A percentile compares a stretch with the other conserved stretches of the same genome.
Conservation (phyloP, 2,888 invertebrate genomes). For the Sphecodes monilicornis region DNA sequence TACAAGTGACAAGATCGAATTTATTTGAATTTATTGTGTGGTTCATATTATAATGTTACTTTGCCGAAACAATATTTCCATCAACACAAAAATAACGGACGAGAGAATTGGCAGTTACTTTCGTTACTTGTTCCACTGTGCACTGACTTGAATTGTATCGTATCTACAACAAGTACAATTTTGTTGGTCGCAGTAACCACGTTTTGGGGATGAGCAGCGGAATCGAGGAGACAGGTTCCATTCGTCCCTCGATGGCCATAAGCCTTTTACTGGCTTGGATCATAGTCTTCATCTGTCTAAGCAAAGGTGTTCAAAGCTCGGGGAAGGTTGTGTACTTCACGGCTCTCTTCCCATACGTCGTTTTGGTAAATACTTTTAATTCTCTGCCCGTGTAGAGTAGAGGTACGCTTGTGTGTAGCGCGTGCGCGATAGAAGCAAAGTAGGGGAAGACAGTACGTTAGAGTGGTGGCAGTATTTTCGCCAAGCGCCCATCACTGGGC, state of each 20-base stretch:
- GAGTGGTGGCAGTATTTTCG: no score
- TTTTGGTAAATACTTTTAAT: slow-evolving; percentile 87
- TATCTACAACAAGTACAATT: not conserved
- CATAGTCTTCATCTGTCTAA: slow-evolving; percentile 91
- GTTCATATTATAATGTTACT: no score
- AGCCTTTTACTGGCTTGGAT: slow-evolving; percentile 92
- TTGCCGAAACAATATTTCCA: no score
- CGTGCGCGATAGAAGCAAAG: no score
- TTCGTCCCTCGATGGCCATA: slow-evolving; percentile 89
- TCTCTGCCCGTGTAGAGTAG: no score
- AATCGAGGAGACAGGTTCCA: slow-evolving; percentile 89
- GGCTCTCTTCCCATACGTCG: slow-evolving; percentile 91
- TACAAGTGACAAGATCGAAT: no score
- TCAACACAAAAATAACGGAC: no score
- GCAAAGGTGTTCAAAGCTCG: slow-evolving; percentile 92
- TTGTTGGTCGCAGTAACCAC: slow-evolving; percentile 83
- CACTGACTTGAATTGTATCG: not conserved
- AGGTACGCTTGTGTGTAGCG: no score
- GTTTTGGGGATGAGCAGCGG: slow-evolving; percentile 90
- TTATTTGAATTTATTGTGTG: no score
- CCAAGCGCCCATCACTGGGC: no score
- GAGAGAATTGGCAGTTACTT: not conserved
- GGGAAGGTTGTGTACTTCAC: slow-evolving; percentile 93
- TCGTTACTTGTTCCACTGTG: no score
- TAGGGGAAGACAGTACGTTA: no score